A percentile compares a stretch with the other conserved stretches of the same genome.
Conservation (phyloP, 2,113 vertebrate genomes). For the Percopsis transmontana region DNA sequence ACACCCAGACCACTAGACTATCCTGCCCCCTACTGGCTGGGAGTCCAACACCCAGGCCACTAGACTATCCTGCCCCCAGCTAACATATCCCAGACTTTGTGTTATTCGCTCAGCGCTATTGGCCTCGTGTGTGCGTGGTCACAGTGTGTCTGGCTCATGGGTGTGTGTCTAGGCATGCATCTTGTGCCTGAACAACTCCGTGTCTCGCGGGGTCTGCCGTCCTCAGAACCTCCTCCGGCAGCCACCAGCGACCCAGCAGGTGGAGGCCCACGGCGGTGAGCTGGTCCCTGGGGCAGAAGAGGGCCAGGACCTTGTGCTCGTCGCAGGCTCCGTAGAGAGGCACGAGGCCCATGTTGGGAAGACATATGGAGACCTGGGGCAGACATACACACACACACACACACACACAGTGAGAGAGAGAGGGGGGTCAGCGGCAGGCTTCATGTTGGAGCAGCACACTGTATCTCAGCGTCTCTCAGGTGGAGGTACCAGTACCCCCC, state of each 20-base stretch:
- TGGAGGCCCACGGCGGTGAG: slow-evolving; percentile 85
- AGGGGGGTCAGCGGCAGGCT: too few relatives aligned
- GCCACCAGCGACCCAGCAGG: slow-evolving; percentile 88
- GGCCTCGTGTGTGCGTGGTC: too few relatives aligned
- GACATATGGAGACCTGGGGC: slow-evolving; percentile 80
- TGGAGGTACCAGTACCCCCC: background rate
- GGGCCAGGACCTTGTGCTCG: slow-evolving; percentile 83
- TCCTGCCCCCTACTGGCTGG: too few relatives aligned
- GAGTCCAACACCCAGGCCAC: too few relatives aligned
- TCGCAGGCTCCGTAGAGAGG: slow-evolving; percentile 83
- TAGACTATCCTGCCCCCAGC: too few relatives aligned
- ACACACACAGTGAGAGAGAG: background rate
- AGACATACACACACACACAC: slow-evolving; percentile 6
- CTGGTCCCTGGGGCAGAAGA: slow-evolving; percentile 83
- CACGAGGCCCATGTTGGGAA: slow-evolving; percentile 82
- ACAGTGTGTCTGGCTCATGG: background rate
- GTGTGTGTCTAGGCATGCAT: background rate
- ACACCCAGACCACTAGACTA: too few relatives aligned
- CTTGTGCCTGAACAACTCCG: slow-evolving; percentile 82
- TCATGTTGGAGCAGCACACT: too few relatives aligned
- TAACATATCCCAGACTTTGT: too few relatives aligned
- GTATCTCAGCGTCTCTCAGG: too few relatives aligned
- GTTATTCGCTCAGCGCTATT: background rate
- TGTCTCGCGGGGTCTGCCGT: slow-evolving; percentile 79
- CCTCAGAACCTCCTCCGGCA: slow-evolving; percentile 84